These are phyloP conservation scores for Azemiops feae DNA, from an alignment of 2,113 vertebrate genomes.

Conservation along the genomic window DNA sequence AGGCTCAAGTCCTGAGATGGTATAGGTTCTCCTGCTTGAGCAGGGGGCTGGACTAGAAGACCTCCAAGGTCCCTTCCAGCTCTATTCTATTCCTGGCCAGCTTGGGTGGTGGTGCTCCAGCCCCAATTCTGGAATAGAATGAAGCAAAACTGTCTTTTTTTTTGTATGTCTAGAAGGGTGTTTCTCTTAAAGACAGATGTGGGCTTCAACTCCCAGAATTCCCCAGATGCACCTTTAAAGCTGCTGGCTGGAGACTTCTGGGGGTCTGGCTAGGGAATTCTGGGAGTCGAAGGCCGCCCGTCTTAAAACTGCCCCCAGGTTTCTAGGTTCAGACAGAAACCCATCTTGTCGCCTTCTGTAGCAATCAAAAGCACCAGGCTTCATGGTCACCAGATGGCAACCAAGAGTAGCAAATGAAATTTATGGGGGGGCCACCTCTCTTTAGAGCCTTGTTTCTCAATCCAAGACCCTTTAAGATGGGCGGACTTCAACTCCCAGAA, in stretches of 20 bases:
- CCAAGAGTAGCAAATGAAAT: background rate
- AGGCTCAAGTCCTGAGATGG: background rate
- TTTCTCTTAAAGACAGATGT: no score
- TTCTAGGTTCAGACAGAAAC: background rate
- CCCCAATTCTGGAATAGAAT: background rate
- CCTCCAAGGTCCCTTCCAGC: no score
- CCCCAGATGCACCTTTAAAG: background rate
- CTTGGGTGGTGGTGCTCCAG: background rate
- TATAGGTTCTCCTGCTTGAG: no score
- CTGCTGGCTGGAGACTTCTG: no score
- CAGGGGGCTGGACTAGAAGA: no score
- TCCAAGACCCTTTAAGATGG: background rate
- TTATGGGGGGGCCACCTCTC: background rate
- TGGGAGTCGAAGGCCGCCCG: no score
- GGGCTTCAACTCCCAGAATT: background rate
- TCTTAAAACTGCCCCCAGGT: background rate
- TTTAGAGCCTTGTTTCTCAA: background rate
- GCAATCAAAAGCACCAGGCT: background rate
- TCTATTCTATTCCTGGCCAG: background rate
- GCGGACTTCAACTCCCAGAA: background rate
- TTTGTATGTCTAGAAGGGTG: background rate
- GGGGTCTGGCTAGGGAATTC: no score
- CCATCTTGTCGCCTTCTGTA: accelerated
- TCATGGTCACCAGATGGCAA: background rate
- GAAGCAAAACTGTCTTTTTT: background rate